A percentile compares a stretch with the other conserved stretches of the same genome.
Conservation (phyloP, 2,888 invertebrate genomes). For the Zygothrica quintamaculata region DNA sequence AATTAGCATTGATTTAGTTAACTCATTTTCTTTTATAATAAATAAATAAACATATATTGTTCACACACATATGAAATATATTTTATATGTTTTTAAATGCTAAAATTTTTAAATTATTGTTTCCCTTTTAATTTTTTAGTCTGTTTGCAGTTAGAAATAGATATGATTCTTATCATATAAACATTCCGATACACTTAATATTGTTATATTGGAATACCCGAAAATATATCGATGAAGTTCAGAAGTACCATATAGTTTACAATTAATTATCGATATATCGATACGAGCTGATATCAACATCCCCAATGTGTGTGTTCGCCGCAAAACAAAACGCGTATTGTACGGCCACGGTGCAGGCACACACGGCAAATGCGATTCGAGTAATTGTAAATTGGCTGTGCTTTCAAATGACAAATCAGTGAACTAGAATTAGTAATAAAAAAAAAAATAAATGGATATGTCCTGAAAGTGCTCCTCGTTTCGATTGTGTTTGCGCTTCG, state of each 20-base stretch:
- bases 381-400: constrained; percentile 46
- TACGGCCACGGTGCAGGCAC: constrained; percentile 55
- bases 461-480: constrained; percentile 43
- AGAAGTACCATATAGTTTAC: too few relatives aligned
- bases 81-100: too few relatives aligned
- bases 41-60: too few relatives aligned
- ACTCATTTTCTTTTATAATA: too few relatives aligned
- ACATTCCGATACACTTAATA: not conserved
- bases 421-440: constrained; percentile 42
- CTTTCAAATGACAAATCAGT: constrained; percentile 33
- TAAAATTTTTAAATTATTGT: too few relatives aligned
- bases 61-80: too few relatives aligned
- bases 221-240: constrained; percentile 4
- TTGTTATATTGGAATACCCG: not conserved
- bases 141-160: too few relatives aligned
- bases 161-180: not conserved
- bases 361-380: constrained; percentile 32
- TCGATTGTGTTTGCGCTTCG: constrained; percentile 43
- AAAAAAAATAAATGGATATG: constrained; percentile 44
- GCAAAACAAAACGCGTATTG: constrained; percentile 64
- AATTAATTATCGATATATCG: constrained; percentile 27
- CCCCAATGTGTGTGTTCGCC: constrained; percentile 60
- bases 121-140: too few relatives aligned
- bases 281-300: constrained; percentile 47
- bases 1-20: too few relatives aligned